A percentile compares a stretch with the other conserved stretches of the same genome.
These are phyloP conservation scores for Noctua janthina DNA, from an alignment of 2,888 invertebrate genomes.

Conservation along the genomic window DNA sequence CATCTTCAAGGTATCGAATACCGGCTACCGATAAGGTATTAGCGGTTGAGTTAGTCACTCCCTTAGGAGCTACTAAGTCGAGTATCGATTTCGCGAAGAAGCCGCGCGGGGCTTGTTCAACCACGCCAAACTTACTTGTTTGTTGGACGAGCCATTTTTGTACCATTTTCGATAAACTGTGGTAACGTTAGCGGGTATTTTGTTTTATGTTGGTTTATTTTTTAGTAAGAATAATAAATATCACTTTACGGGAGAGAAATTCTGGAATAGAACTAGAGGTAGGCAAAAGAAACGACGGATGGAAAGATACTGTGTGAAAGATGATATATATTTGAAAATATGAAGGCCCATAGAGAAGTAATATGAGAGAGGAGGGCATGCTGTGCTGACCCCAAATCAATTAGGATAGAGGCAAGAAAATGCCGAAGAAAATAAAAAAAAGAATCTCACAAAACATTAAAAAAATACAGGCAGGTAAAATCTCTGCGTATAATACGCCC, in stretches of 20 bases:
- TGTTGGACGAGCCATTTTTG: constrained; percentile 25
- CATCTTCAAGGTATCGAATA: constrained; percentile 40
- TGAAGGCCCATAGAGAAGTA: neutral
- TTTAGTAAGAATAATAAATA: neutral
- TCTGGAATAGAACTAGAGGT: neutral
- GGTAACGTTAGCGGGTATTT: neutral
- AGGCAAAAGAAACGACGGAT: neutral
- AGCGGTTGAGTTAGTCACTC: constrained; percentile 51
- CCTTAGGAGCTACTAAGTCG: constrained; percentile 51
- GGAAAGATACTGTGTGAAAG: neutral
- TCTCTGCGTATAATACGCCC: neutral
- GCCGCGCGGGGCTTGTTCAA: constrained; percentile 44
- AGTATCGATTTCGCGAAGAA: constrained; percentile 55
- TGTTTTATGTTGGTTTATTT: constrained; percentile 1
- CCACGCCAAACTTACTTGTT: constrained; percentile 33
- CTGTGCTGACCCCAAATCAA: neutral
- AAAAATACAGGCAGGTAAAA: neutral
- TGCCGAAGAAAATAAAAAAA: too few relatives aligned
- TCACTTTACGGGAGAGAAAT: neutral
- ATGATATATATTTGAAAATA: neutral
- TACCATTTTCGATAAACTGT: constrained; percentile 10
- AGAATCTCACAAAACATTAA: too few relatives aligned
- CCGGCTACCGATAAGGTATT: constrained; percentile 45
- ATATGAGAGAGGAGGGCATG: too few relatives aligned
- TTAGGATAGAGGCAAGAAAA: neutral